A percentile compares a stretch with the other conserved stretches of the same genome.
Evolutionary conservation across 2,113 vertebrate genomes (phyloP).

Genomic region (Solea solea): DNA sequence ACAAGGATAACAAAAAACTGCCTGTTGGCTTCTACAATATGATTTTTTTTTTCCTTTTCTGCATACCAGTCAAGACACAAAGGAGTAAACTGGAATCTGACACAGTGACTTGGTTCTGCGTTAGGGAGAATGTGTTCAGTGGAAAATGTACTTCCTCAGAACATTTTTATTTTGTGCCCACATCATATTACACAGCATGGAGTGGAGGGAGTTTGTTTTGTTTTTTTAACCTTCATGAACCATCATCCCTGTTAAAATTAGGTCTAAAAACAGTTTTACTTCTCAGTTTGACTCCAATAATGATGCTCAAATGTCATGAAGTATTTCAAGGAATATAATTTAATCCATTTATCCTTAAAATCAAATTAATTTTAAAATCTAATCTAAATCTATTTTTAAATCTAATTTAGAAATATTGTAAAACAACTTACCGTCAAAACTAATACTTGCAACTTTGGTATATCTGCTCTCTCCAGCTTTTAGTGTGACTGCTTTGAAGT

Average conservation of each 20-base stretch:
- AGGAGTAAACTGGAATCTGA: no score
- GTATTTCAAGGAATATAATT: no score
- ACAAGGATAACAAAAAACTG: background rate
- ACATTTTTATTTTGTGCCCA: background rate
- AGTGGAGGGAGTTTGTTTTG: no score
- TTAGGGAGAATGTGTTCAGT: background rate
- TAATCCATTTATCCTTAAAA: no score
- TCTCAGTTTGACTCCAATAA: no score
- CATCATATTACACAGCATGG: background rate
- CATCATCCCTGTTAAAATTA: no score
- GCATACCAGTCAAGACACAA: background rate
- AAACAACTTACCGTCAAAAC: constrained; percentile 92
- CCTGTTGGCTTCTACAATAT: background rate
- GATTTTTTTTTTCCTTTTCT: background rate
- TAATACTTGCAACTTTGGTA: constrained; percentile 98
- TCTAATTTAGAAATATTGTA: background rate
- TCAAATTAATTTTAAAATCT: no score
- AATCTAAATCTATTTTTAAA: no score
- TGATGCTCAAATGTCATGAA: no score
- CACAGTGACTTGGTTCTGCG: no score
- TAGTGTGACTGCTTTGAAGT: constrained; percentile 95
- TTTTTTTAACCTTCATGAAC: no score
- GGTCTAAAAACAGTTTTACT: no score
- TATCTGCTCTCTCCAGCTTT: constrained; percentile 97
- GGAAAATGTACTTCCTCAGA: background rate